Evolutionary conservation across 2,797 vertebrate species (phyloP).

Genomic region (Acrocephalus scirpaceus): DNA sequence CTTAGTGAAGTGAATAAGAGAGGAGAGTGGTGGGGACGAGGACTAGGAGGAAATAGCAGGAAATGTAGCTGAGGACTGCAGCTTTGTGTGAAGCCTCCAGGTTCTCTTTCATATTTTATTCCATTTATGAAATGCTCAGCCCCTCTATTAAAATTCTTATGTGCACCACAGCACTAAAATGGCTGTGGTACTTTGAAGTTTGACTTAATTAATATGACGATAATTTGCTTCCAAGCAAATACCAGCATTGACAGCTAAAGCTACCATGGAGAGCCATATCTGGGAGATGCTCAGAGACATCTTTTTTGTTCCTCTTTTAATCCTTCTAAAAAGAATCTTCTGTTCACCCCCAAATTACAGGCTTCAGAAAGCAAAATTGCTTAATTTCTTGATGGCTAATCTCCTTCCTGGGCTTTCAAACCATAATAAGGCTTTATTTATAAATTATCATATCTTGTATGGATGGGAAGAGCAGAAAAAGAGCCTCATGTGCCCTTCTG

Average conservation of each 20-base stretch:
- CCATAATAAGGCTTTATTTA: neutral
- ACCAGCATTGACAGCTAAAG: neutral
- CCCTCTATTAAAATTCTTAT: neutral
- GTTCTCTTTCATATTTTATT: neutral
- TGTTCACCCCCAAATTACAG: neutral
- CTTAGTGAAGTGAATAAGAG: neutral
- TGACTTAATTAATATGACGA: neutral
- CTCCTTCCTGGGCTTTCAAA: neutral
- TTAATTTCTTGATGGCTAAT: neutral
- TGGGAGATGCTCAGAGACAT: neutral
- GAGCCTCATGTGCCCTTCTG: neutral
- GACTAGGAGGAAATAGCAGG: neutral
- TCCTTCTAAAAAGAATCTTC: neutral
- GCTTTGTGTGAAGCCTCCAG: neutral
- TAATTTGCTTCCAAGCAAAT: constrained; percentile 18
- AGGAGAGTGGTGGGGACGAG: neutral
- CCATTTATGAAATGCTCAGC: neutral
- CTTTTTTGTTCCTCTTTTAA: neutral
- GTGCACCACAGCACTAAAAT: neutral
- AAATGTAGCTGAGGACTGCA: neutral
- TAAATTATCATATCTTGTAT: neutral
- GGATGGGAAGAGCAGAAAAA: neutral
- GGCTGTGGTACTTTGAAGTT: constrained; percentile 15
- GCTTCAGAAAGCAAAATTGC: neutral
- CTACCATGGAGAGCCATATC: neutral